Evolutionary conservation across 2,113 vertebrate genomes (phyloP), one percentile per base, ranked within the genome.

Genomic region (Bos indicus): DNA sequence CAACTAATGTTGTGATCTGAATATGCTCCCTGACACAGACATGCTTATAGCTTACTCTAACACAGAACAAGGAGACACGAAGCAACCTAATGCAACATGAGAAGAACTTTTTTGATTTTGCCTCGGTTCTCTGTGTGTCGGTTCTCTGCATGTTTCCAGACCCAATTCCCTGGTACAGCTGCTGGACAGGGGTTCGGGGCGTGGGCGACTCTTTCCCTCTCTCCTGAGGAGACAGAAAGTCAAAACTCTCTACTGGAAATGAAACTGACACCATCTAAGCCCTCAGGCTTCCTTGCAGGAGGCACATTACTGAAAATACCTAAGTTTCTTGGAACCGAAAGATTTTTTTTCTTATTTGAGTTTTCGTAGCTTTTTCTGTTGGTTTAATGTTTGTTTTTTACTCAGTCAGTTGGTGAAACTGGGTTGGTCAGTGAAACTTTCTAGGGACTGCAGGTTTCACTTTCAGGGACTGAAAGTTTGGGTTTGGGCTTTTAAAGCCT

Each of bases 341-440:
- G 71, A 46, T 80, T 71, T 64, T 84, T 91, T 94, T 78, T n/a
- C 23, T 87, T 60, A 77, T 67, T 97, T 95, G 82, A 96, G 86
- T 93, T 95, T 97, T 97, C 54, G 51, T 82, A 85, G 86, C 48
- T 96, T 59, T n/a, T 93, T 91, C 88, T 96, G 48, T 95, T 95
- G 78, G 71, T 71, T 97, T 82, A 90, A 64, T 95, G 92, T 93
- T 96, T 97, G 85, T 87, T 57, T 95, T 96, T 94, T n/a, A 98
- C 89, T 96, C 96, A 97, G 33, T 33, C 87, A 71, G 43, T 94
- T 87, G 77, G 86, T 97, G 94, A 97, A 98, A 98, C 97, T 90
- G 85, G 51, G 94, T 92, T 94, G 94, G 97, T 97, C 97, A 97
- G 91, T 93, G 80, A 97, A 97, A 97, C 97, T 97, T 97, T 98